Conservation (phyloP, 2,113 vertebrate species). For the Poeciliopsis retropinna region DNA sequence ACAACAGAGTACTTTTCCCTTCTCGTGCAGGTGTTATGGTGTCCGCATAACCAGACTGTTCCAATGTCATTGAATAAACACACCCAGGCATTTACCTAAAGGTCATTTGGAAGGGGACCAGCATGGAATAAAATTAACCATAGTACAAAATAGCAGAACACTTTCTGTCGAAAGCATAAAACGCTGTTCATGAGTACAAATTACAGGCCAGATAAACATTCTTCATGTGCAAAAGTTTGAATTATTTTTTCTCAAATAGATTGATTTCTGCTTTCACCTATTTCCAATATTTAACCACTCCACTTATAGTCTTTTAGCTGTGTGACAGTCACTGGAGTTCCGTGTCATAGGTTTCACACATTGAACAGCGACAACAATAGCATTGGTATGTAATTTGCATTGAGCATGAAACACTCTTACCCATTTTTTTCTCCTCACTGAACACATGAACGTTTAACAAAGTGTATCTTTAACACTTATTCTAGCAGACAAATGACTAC, state of each 20-base stretch:
- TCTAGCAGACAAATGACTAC: conserved; percentile 22
- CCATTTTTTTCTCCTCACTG: conserved; percentile 7
- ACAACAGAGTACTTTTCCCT: background rate
- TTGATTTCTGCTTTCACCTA: conserved; percentile 34
- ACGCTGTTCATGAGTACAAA: conserved; percentile 37
- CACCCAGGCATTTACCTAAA: conserved; percentile 46
- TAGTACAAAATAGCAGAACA: conserved; percentile 56
- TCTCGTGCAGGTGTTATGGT: conserved; percentile 72
- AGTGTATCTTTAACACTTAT: background rate
- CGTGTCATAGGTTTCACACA: conserved; percentile 35
- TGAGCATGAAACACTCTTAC: conserved; percentile 36
- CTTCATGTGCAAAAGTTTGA: conserved; percentile 21
- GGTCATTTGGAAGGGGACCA: conserved; percentile 55
- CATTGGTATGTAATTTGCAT: conserved; percentile 57
- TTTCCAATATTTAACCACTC: conserved; percentile 43
- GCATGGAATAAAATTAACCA: conserved; percentile 64
- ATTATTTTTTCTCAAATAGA: conserved; percentile 23
- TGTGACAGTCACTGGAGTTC: conserved; percentile 40
- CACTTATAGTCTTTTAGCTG: conserved; percentile 45
- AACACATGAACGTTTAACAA: conserved; percentile 19
- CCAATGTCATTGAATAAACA: conserved; percentile 71
- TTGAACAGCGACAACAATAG: conserved; percentile 45
- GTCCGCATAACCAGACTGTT: conserved; percentile 66
- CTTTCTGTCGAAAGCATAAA: conserved; percentile 48
- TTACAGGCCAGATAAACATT: conserved; percentile 35